Evolutionary conservation across 2,888 invertebrate genomes (phyloP), one percentile per base, ranked within the genome.

Genomic region (Hybos culiciformis): DNA sequence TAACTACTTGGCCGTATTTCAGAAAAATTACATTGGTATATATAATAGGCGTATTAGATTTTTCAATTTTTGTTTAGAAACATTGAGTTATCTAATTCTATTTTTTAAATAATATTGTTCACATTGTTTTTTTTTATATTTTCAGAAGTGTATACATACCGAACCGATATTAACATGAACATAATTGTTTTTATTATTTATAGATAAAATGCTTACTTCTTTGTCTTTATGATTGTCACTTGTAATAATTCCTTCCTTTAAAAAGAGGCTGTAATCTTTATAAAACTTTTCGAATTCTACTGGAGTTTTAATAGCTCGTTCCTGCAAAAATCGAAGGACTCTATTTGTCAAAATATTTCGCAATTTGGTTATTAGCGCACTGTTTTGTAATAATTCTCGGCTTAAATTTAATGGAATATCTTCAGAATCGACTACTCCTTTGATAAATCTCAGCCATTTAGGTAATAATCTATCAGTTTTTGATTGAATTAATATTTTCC

Each of bases 401-500:
- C 94, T 96, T 47, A 97, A 73, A 75, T 97, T 97, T 43, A 97
- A 70, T 33, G 97, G 97, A 70, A 97, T 94, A 67, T 97, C 97
- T 71, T 97, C 97, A 2, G 93, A 94, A 70, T 97, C 97, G 14
- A 97, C 92, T 23, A 97, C 94, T 59, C 94, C 52, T 75, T 92
- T 92, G 3, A 97, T 73, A 67, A 97, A 97, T 54, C 96, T 73
- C 52, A 97, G 70, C 91, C 94, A 97, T 59, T 91, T 88, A 0
- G 94, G 94, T 48, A 96, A 68, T 50, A 96, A 77, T 57, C 88
- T 84, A 46, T 90, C 90, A 1, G 91, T 85, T 60, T 83, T 84
- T 55, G 80, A 83, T 67, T 94, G 90, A 48, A 97, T 94, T 47
- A 97, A 72, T 42, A 97, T 83, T 66, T 92, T 92, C 38, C 91